Percentiles rank a stretch among this genome's conserved stretches.
Conservation (phyloP, 1,140 invertebrate genomes). For the Brachystomella parvula region DNA sequence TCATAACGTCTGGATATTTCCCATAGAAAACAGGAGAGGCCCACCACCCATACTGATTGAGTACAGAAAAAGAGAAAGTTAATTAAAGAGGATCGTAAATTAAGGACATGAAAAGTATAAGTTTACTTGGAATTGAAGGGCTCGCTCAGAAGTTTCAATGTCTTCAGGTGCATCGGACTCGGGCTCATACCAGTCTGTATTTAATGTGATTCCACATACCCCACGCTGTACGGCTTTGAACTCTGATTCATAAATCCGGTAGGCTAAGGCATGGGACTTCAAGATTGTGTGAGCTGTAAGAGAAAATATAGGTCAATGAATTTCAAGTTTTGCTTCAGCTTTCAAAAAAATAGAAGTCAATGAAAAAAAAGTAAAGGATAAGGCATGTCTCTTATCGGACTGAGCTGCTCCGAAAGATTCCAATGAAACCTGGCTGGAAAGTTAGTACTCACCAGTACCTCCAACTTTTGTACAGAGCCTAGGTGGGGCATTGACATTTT, state of each 20-base stretch:
- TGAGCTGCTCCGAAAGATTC: too few species aligned
- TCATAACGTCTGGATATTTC: conserved; percentile 50
- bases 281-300: conserved; percentile 22
- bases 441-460: too few species aligned
- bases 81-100: not conserved
- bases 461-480: too few species aligned
- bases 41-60: conserved; percentile 8
- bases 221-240: conserved; percentile 24
- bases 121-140: conserved; percentile 28
- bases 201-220: conserved; percentile 23
- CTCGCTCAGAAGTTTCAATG: conserved; percentile 24
- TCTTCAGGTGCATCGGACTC: conserved; percentile 17
- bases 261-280: conserved; percentile 26
- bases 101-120: too few species aligned
- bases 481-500: too few species aligned
- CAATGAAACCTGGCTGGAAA: too few species aligned
- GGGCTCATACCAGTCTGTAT: conserved; percentile 27
- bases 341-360: too few species aligned
- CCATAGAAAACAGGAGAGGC: conserved; percentile 22
- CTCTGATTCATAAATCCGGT: conserved; percentile 31
- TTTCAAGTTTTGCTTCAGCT: too few species aligned
- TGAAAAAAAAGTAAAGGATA: too few species aligned
- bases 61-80: not conserved
- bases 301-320: too few species aligned
- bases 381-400: too few species aligned